phyloP scores from a whole-genome alignment of 2,797 vertebrate genomes.

The Pseudochaenichthys georgianus region DNA sequence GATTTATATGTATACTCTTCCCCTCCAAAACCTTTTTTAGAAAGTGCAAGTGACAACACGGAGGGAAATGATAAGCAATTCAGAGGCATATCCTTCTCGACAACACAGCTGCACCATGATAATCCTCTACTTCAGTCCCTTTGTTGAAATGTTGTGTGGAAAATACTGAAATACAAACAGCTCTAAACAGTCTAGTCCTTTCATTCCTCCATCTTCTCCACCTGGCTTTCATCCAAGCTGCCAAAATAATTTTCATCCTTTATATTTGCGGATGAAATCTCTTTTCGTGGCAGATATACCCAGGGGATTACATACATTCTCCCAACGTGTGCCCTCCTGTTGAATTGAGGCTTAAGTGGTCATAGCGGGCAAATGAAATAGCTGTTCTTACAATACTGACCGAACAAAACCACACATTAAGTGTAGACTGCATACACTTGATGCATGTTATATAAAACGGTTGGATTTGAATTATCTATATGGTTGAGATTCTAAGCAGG shows the following conservation, averaged over 20 bases:
- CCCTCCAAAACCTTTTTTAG: neutral
- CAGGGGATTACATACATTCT: slow-evolving; percentile 21
- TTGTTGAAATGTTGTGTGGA: slow-evolving; percentile 5
- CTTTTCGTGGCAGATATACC: slow-evolving; percentile 6
- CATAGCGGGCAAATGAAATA: slow-evolving; percentile 4
- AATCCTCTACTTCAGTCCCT: neutral
- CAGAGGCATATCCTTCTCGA: neutral
- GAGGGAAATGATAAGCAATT: slow-evolving; percentile 6
- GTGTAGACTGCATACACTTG: neutral
- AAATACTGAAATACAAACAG: slow-evolving; percentile 1
- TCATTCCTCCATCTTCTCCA: slow-evolving; percentile 17
- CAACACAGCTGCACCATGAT: neutral
- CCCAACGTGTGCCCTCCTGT: neutral
- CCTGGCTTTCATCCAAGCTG: slow-evolving; percentile 12
- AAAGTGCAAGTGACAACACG: neutral
- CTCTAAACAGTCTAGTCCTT: neutral
- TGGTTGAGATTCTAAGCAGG: neutral
- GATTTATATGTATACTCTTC: neutral
- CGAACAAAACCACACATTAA: neutral
- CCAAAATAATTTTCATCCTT: neutral
- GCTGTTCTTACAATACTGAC: neutral
- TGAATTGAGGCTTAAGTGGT: slow-evolving; percentile 18
- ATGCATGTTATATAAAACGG: slow-evolving; percentile 21
- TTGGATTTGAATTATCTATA: slow-evolving; percentile 14
- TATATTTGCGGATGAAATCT: slow-evolving; percentile 24